Evolutionary conservation across 2,797 vertebrate genomes (phyloP).

Genomic region (Falco columbarius): DNA sequence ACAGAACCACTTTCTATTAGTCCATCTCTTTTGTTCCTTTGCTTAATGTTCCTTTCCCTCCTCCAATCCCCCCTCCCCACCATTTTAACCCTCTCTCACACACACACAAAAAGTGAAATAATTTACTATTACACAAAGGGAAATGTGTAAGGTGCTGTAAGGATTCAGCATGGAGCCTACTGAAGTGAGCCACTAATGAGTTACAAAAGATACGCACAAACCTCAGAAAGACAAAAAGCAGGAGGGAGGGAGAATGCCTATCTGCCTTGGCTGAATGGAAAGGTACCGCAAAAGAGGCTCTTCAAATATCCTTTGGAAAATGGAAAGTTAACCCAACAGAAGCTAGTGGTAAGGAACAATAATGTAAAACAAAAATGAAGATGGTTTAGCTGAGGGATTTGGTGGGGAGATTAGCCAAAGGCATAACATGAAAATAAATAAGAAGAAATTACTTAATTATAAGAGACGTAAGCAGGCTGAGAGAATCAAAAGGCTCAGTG

Average conservation of each 20-base stretch:
- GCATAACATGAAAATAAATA: conserved; percentile 65
- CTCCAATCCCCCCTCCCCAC: not conserved
- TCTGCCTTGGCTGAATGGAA: not conserved
- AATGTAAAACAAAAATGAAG: conserved; percentile 14
- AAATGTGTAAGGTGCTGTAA: not conserved
- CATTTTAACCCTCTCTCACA: not conserved
- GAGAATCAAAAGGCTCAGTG: conserved; percentile 43
- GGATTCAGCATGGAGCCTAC: not conserved
- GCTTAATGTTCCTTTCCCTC: not conserved
- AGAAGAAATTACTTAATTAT: conserved; percentile 63
- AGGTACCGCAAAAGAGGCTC: conserved; percentile 24
- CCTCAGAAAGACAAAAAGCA: not conserved
- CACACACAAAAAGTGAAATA: not conserved
- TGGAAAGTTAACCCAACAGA: conserved; percentile 5
- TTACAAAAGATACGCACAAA: conserved; percentile 14
- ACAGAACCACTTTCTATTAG: conserved; percentile 7
- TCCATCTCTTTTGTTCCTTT: conserved; percentile 19
- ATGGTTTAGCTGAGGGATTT: conserved; percentile 56
- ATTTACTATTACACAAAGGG: not conserved
- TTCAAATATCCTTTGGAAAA: conserved; percentile 11
- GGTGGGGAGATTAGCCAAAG: conserved; percentile 55
- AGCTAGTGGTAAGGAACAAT: not conserved
- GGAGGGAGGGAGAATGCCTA: not conserved
- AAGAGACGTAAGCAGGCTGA: conserved; percentile 25
- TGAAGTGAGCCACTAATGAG: conserved; percentile 22